A percentile compares a stretch with the other conserved stretches of the same genome.
phyloP scores from a whole-genome alignment of 2,797 vertebrate species.

The Falco novaeseelandiae region DNA sequence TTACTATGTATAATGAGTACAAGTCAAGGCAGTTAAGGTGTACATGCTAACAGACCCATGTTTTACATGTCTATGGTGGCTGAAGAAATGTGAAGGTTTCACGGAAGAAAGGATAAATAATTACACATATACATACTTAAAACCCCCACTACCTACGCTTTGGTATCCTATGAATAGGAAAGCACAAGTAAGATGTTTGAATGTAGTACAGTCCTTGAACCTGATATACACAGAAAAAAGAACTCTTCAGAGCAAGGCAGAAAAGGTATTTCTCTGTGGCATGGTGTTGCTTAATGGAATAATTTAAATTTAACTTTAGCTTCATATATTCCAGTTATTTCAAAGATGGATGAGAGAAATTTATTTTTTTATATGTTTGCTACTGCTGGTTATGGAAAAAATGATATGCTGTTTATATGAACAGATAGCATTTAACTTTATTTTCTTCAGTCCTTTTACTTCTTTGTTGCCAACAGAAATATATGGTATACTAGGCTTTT shows the following conservation, averaged over 20 bases:
- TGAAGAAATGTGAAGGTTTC: neutral
- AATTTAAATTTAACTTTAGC: constrained; percentile 41
- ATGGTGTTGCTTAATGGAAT: constrained; percentile 36
- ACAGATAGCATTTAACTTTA: constrained; percentile 67
- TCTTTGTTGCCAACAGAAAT: constrained; percentile 54
- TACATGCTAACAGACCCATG: neutral
- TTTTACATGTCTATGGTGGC: neutral
- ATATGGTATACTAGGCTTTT: constrained; percentile 21
- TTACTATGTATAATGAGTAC: neutral
- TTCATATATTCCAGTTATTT: constrained; percentile 29
- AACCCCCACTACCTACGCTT: neutral
- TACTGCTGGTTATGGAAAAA: constrained; percentile 41
- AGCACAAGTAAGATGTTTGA: constrained; percentile 24
- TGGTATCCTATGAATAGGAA: neutral
- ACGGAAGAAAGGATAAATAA: neutral
- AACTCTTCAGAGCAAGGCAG: neutral
- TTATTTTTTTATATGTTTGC: constrained; percentile 40
- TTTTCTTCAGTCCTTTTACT: constrained; percentile 60
- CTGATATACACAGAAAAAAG: neutral
- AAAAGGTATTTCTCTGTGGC: neutral
- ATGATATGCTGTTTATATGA: constrained; percentile 40
- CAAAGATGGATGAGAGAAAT: constrained; percentile 43
- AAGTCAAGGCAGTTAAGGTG: neutral
- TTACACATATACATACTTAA: neutral
- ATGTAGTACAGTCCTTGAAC: neutral